Evolutionary conservation across 1,140 invertebrate species (phyloP).

Genomic region (Leptopilina boulardi): DNA sequence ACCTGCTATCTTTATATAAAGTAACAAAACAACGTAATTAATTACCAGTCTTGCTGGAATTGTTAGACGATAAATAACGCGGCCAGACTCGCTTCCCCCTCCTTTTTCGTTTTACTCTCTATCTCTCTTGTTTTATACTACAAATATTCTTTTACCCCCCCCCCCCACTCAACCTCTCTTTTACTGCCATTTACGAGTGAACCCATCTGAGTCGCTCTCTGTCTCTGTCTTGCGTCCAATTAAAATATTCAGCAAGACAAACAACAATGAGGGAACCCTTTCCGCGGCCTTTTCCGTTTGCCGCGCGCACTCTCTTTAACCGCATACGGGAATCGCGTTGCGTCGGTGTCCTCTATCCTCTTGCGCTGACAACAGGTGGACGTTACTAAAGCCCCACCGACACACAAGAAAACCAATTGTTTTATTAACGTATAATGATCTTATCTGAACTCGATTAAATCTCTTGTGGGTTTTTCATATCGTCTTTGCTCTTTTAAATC

Average conservation of each 20-base stretch:
- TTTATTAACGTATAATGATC: conserved; percentile 13
- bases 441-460: not conserved
- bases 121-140: too few relatives aligned
- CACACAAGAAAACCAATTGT: conserved; percentile 18
- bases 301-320: not conserved
- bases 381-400: not conserved
- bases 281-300: conserved; percentile 44
- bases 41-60: conserved; percentile 74
- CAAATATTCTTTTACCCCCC: not conserved
- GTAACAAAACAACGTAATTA: conserved; percentile 76
- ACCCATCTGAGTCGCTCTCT: conserved; percentile 29
- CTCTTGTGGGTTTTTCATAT: not conserved
- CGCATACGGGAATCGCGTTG: not conserved
- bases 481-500: not conserved
- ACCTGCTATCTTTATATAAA: conserved; percentile 75
- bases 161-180: not conserved
- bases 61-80: conserved; percentile 76
- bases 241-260: conserved; percentile 76
- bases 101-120: conserved; percentile 2
- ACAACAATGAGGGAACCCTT: conserved; percentile 70
- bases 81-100: conserved; percentile 39
- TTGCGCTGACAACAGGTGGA: conserved; percentile 13
- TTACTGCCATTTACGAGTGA: conserved; percentile 35
- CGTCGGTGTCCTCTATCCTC: conserved; percentile 19
- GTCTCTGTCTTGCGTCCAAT: conserved; percentile 66